Base-by-base conservation (phyloP, 2,797 vertebrate genomes). In the Fistularia commersonii region DNA sequence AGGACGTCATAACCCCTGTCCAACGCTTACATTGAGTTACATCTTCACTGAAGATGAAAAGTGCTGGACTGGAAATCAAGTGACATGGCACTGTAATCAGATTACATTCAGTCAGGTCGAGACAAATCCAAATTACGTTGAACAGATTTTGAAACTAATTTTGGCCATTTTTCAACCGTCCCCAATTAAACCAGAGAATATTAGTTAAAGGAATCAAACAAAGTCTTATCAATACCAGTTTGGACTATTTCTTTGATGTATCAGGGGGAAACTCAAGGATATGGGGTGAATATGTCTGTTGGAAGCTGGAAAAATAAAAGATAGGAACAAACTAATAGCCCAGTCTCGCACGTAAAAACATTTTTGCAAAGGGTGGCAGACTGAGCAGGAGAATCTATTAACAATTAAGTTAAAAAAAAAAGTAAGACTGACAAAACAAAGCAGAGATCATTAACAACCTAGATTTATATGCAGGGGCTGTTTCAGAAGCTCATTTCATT, bases 1-100 rank as follows among this genome's bases (percentile, higher is more conserved):
- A 12, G 1, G 1, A 10, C 34, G 53, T 51, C 40, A 11, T 46
- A 34, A 47, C 59, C 33, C 46, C 34, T 12, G 31, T 55, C 57
- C 61, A 54, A 44, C 47, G 53, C 48, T 13, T 43, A 23, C 23
- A 23, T 23, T 23, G 23, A 23, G 39, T 51, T 54, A 44, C 61
- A 76, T 77, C 84, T 86, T 87, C 82, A 82, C 72, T 83, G 81
- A 84, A 86, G 80, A 84, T 54, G 75, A 56, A 59, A 53, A 51
- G 15, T 12, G 59, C 57, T 57, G 49, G 72, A 63, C 37, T 41
- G 48, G 36, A 71, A 54, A 57, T 66, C 47, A 78, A 64, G 67
- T 56, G 39, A 58, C 47, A 61, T 44, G 54, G 64, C 60, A 67
- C 69, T 66, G 45, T 42, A 52, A 58, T 66, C 48, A 58, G 48